These are phyloP conservation scores for Synanthedon myopaeformis DNA, from an alignment of 2,888 invertebrate species.

Conservation along the genomic window DNA sequence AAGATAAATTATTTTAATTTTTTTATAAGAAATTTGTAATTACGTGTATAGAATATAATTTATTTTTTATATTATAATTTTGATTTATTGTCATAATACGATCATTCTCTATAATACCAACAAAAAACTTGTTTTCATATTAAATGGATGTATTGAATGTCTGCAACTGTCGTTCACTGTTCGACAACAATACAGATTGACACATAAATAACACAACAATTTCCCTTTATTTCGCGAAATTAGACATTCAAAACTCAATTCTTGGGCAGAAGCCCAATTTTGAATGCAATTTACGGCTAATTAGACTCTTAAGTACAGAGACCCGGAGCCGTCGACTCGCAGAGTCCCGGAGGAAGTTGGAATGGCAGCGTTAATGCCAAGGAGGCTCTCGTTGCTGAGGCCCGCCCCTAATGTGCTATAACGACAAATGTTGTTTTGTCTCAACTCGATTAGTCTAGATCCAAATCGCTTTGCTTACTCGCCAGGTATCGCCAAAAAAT, in stretches of 20 bases:
- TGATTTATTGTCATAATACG: neutral
- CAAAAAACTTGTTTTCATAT: neutral
- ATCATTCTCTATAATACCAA: too few species aligned
- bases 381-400: conserved; percentile 5
- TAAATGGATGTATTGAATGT: conserved; percentile 8
- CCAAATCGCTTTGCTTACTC: too few species aligned
- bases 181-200: conserved; percentile 40
- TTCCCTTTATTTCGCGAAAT: conserved; percentile 52
- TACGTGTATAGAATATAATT: neutral
- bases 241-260: conserved; percentile 62
- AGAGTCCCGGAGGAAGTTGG: conserved; percentile 32
- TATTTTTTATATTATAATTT: neutral
- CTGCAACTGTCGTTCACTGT: conserved; percentile 17
- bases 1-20: neutral
- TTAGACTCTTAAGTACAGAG: conserved; percentile 60
- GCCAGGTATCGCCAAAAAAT: too few species aligned
- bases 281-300: conserved; percentile 62
- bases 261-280: conserved; percentile 54
- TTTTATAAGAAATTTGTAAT: neutral
- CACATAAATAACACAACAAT: conserved; percentile 44
- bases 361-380: conserved; percentile 37
- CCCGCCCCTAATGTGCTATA: conserved; percentile 31
- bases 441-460: conserved; percentile 2
- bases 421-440: conserved; percentile 29
- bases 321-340: conserved; percentile 20